Percentiles rank a stretch among this genome's conserved stretches.
These are phyloP conservation scores for Dendropsophus ebraccatus DNA, from an alignment of 2,113 vertebrate species.

Conservation along the genomic window DNA sequence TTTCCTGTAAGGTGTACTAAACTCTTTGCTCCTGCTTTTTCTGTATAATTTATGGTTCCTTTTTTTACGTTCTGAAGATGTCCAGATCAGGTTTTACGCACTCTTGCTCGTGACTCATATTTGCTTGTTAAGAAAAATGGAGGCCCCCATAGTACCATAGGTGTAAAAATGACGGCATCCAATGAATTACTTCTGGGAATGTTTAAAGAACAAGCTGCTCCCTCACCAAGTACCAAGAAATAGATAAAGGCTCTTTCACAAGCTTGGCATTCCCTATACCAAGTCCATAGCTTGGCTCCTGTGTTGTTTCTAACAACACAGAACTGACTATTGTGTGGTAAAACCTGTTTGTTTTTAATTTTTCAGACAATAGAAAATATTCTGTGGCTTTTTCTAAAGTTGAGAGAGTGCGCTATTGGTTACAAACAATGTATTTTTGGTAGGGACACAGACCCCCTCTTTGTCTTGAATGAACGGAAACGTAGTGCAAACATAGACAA, in stretches of 20 bases:
- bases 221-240: not conserved
- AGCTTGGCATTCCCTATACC: not conserved
- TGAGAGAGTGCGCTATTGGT: not conserved
- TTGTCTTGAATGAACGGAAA: too few species aligned
- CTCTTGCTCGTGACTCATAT: constrained; percentile 10
- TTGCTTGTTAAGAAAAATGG: not conserved
- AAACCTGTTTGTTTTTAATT: not conserved
- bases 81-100: constrained; percentile 32
- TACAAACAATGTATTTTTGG: not conserved
- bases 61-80: constrained; percentile 35
- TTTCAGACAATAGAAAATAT: constrained; percentile 27
- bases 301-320: not conserved
- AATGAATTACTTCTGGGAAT: not conserved
- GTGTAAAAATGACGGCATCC: not conserved
- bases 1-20: constrained; percentile 37
- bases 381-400: not conserved
- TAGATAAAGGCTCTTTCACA: not conserved
- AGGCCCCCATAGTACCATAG: not conserved
- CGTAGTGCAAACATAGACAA: too few species aligned
- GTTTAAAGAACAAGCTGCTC: not conserved
- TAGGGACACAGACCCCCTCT: not conserved
- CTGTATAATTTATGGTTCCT: constrained; percentile 20
- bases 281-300: not conserved
- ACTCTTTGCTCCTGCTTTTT: not conserved
- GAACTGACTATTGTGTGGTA: constrained; percentile 23